Base-by-base conservation (phyloP, 1,140 invertebrate genomes). In the Plodia interpunctella region DNA sequence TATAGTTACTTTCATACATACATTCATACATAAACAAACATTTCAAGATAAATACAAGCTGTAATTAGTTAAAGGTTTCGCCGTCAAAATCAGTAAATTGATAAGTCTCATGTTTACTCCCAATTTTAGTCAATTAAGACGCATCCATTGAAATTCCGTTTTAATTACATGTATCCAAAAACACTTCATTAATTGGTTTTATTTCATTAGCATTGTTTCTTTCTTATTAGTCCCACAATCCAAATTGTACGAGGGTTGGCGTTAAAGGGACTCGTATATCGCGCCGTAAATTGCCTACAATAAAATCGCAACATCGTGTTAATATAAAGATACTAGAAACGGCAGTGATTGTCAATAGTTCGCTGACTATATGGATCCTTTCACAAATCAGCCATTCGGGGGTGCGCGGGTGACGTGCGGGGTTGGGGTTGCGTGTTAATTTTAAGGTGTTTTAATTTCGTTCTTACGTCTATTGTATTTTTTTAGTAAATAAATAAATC, bases 221-320 rank as follows among this genome's bases (percentile, higher is more conserved):
- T 81, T 76, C 72, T 76, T 77, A 78, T 76, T 73, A 75, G 70
- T 72, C 74, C 69, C 73, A 73, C 72, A 80, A 79, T 81, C 76
- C 74, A 76, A 85, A 85, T 85, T 82, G 81, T 81, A 79, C 70
- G 75, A 79, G 78, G 82, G 80, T 77, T 66, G 62, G 82, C 72
- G 82, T 81, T 77, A 81, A 84, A 76, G 74, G 76, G 76, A 74
- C 72, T 56, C 75, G 76, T 83, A 81, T 83, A 81, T 83, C 73
- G 79, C 72, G 66, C 67, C 69, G 78, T 83, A 83, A 83, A 83
- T 83, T 83, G 79, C 80, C 78, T 74, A 78, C 81, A 81, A 82
- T 86, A 83, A 86, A 86, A 86, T 81, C 71, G 76, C 68, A 73
- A 82, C 76, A 77, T 69, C 55, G 59, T 68, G 54, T 63, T 60